A percentile compares a stretch with the other conserved stretches of the same genome.
phyloP scores from a whole-genome alignment of 2,797 vertebrate genomes.

The Spinus pinus region DNA sequence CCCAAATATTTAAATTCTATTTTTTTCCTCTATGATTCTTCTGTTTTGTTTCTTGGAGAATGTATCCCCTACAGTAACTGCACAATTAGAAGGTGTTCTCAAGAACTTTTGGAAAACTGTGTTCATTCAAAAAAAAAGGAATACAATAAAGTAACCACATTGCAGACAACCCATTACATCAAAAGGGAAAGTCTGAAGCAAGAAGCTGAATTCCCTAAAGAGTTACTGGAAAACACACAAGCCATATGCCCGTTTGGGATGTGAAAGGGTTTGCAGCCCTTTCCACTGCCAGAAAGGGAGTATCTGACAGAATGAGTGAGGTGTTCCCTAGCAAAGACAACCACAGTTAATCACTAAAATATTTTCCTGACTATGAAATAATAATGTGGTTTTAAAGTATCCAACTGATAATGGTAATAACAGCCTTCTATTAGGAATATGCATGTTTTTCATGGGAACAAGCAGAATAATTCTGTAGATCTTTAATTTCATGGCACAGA shows the following conservation, averaged over 20 bases:
- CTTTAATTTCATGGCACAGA: neutral
- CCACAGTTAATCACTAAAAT: slow-evolving; percentile 73
- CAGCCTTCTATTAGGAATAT: neutral
- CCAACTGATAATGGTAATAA: slow-evolving; percentile 18
- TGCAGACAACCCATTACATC: slow-evolving; percentile 30
- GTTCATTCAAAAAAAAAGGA: neutral
- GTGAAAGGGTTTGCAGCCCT: neutral
- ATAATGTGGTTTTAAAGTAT: slow-evolving; percentile 56
- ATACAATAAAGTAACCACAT: neutral
- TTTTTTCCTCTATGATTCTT: fast-evolving
- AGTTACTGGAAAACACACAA: slow-evolving; percentile 40
- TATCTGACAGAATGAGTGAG: slow-evolving; percentile 27
- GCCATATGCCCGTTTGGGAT: neutral
- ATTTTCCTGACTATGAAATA: slow-evolving; percentile 63
- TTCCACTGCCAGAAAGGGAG: slow-evolving; percentile 21
- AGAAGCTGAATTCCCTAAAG: slow-evolving; percentile 28
- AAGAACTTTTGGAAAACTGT: neutral
- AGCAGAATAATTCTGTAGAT: neutral
- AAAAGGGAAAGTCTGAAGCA: slow-evolving; percentile 57
- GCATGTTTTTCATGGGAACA: neutral
- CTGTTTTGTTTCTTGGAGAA: neutral
- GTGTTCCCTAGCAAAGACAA: slow-evolving; percentile 44
- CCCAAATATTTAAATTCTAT: neutral
- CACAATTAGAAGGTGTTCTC: neutral
- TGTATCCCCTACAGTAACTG: neutral